These are phyloP conservation scores for Drosophila parthenogenetica DNA, from an alignment of 2,888 invertebrate species.

Conservation along the genomic window DNA sequence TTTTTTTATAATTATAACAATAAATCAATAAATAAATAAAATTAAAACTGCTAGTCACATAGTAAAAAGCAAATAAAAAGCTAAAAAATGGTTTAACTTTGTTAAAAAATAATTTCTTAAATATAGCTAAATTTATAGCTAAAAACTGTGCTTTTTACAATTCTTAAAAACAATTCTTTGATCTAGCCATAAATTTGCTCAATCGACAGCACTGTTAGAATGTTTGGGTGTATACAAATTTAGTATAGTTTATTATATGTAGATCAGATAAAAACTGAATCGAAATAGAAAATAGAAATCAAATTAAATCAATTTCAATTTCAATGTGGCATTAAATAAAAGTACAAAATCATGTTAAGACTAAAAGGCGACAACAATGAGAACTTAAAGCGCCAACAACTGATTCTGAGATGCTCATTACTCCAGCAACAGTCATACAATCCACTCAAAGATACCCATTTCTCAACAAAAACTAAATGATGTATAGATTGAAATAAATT, in stretches of 20 bases:
- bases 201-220: slow-evolving; percentile 7
- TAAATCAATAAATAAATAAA: no score
- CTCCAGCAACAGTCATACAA: not conserved
- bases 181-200: no score
- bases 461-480: not conserved
- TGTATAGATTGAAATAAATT: not conserved
- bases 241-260: not conserved
- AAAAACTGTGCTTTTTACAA: no score
- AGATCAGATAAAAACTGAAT: slow-evolving; percentile 33
- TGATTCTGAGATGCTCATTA: not conserved
- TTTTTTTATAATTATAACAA: no score
- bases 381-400: slow-evolving; percentile 1
- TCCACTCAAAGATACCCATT: not conserved
- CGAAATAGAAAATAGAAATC: slow-evolving; percentile 58
- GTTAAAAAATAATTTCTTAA: no score
- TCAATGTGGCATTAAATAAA: slow-evolving; percentile 71
- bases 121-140: no score
- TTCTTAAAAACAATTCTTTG: no score
- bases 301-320: slow-evolving; percentile 74
- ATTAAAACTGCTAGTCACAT: no score
- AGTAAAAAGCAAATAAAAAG: no score
- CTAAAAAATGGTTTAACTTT: no score
- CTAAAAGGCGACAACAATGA: slow-evolving; percentile 56
- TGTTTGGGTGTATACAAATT: slow-evolving; percentile 15
- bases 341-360: slow-evolving; percentile 75